Percentiles rank a stretch among this genome's conserved stretches.
phyloP scores from a whole-genome alignment of 2,797 vertebrate species.

The Ara ararauna region DNA sequence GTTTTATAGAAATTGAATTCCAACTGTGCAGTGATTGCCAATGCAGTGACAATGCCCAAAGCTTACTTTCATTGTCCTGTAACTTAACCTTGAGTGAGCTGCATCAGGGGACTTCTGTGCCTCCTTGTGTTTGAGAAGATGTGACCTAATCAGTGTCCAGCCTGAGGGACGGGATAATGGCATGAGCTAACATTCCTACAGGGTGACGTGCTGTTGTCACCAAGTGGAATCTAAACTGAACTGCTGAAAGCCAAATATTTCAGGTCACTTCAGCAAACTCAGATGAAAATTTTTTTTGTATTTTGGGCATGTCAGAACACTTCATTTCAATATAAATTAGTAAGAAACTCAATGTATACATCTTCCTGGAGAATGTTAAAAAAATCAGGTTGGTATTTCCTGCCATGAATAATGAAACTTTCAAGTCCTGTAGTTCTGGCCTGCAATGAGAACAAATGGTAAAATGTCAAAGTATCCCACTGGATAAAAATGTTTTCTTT shows the following conservation, averaged over 20 bases:
- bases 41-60: neutral
- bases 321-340: neutral
- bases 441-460: neutral
- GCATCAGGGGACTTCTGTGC: neutral
- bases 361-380: neutral
- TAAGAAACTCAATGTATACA: neutral
- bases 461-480: neutral
- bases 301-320: neutral
- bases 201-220: neutral
- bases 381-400: neutral
- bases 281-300: neutral
- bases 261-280: neutral
- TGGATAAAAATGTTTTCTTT: neutral
- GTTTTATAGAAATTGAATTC: constrained; percentile 6
- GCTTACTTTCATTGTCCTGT: neutral
- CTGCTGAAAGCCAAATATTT: neutral
- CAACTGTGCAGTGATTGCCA: neutral
- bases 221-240: neutral
- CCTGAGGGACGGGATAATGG: neutral
- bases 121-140: neutral
- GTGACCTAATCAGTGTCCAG: neutral
- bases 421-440: neutral
- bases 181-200: neutral
- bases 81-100: neutral
- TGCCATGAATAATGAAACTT: neutral